Evolutionary conservation across 1,140 invertebrate genomes (phyloP).

Genomic region (Pectinophora gossypiella): DNA sequence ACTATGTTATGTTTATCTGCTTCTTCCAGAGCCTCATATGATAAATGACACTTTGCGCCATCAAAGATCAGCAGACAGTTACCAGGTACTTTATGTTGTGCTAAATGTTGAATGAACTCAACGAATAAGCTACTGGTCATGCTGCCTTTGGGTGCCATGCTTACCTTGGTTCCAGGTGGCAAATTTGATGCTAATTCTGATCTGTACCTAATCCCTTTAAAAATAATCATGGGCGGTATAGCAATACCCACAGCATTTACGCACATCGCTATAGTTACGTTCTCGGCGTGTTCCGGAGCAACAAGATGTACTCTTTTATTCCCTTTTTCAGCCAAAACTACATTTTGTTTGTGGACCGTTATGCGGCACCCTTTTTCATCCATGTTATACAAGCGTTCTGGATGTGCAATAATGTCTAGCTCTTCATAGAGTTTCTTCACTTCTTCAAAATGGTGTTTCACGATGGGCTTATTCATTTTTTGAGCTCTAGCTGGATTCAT

Average conservation of each 20-base stretch:
- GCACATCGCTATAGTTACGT: slow-evolving; percentile 53
- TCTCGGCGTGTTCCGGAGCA: slow-evolving; percentile 52
- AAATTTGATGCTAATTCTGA: slow-evolving; percentile 33
- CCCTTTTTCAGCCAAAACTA: slow-evolving; percentile 48
- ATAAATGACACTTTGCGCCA: slow-evolving; percentile 38
- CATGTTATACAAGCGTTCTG: slow-evolving; percentile 53
- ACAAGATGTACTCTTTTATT: slow-evolving; percentile 47
- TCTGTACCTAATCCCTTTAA: slow-evolving; percentile 42
- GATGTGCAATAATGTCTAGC: slow-evolving; percentile 31
- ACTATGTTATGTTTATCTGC: slow-evolving; percentile 33
- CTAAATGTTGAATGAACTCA: slow-evolving; percentile 43
- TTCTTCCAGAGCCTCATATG: slow-evolving; percentile 25
- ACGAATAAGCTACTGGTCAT: slow-evolving; percentile 47
- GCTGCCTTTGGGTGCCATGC: slow-evolving; percentile 46
- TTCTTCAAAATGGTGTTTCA: slow-evolving; percentile 39
- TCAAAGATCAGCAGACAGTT: slow-evolving; percentile 48
- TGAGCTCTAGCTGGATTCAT: slow-evolving; percentile 54
- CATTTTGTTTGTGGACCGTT: slow-evolving; percentile 41
- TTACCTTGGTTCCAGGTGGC: slow-evolving; percentile 28
- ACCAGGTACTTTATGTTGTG: slow-evolving; percentile 26
- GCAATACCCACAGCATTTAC: slow-evolving; percentile 25
- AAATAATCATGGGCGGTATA: slow-evolving; percentile 53
- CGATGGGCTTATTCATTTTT: slow-evolving; percentile 42
- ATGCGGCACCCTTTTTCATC: slow-evolving; percentile 61
- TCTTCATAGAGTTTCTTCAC: slow-evolving; percentile 29